Evolutionary conservation across 2,888 invertebrate species (phyloP).

Genomic region (Furcula furcula): DNA sequence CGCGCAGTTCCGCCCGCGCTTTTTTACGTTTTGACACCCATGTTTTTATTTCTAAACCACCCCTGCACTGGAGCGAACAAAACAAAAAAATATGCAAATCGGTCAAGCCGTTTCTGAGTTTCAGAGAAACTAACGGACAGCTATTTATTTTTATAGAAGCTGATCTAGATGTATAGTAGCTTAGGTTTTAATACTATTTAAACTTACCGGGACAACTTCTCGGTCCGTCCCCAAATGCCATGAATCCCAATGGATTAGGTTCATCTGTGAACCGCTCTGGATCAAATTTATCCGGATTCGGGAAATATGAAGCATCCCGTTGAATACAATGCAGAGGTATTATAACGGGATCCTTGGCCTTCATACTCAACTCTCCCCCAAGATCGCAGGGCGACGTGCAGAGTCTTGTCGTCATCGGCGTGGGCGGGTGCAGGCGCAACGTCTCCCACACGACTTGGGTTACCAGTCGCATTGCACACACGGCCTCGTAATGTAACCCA

Average conservation of each 20-base stretch:
- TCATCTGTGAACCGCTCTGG: conserved; percentile 63
- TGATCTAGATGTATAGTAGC: no score
- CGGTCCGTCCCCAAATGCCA: conserved; percentile 72
- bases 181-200: conserved; percentile 1
- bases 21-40: no score
- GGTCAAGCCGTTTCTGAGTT: no score
- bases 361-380: conserved; percentile 49
- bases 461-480: conserved; percentile 58
- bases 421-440: conserved; percentile 66
- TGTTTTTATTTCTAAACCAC: no score
- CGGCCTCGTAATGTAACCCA: conserved; percentile 65
- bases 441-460: conserved; percentile 60
- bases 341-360: conserved; percentile 58
- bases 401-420: conserved; percentile 66
- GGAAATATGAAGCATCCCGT: conserved; percentile 59
- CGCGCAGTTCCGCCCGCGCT: no score
- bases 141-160: no score
- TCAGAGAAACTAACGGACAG: no score
- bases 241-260: conserved; percentile 56
- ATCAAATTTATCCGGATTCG: conserved; percentile 67
- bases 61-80: no score
- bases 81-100: no score
- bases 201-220: conserved; percentile 70
- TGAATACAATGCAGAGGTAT: conserved; percentile 70
- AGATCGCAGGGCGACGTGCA: conserved; percentile 64